These are phyloP conservation scores for Megaleporinus macrocephalus DNA, from an alignment of 2,113 vertebrate species.

Conservation along the genomic window DNA sequence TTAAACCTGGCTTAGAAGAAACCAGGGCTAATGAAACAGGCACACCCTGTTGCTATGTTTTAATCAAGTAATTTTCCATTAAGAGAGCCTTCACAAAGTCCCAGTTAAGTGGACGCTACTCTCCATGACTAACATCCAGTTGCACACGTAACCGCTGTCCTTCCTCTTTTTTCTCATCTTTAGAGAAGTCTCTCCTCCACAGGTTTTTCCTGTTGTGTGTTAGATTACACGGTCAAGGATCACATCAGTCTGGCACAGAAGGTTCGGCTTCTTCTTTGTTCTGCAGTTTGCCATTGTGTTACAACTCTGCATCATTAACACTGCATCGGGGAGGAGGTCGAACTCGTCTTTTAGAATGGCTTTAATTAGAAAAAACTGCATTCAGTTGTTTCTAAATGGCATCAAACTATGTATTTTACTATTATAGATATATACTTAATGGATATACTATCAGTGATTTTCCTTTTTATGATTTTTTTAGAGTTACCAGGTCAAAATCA, in stretches of 20 bases:
- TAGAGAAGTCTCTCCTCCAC: slow-evolving; percentile 82
- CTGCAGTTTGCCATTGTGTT: background rate
- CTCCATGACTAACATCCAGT: slow-evolving; percentile 23
- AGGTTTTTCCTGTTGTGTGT: slow-evolving; percentile 80
- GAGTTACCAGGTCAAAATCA: no score
- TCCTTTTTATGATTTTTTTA: no score
- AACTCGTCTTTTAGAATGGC: no score
- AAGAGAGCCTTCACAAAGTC: background rate
- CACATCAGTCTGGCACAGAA: slow-evolving; percentile 33
- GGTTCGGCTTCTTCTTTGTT: background rate
- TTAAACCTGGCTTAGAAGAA: background rate
- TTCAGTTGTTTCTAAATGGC: no score
- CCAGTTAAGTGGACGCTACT: slow-evolving; percentile 8
- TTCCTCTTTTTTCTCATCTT: slow-evolving; percentile 62
- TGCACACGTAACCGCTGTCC: slow-evolving; percentile 61
- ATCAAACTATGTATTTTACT: background rate
- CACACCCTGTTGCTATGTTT: background rate
- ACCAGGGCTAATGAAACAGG: background rate
- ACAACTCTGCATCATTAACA: no score
- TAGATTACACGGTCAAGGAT: slow-evolving; percentile 74
- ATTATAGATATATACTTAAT: no score
- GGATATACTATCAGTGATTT: no score
- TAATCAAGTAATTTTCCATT: background rate
- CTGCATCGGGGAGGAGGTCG: no score
- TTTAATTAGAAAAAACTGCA: no score